Evolutionary conservation across 2,888 invertebrate genomes (phyloP).

Genomic region (Dryococelus australis): DNA sequence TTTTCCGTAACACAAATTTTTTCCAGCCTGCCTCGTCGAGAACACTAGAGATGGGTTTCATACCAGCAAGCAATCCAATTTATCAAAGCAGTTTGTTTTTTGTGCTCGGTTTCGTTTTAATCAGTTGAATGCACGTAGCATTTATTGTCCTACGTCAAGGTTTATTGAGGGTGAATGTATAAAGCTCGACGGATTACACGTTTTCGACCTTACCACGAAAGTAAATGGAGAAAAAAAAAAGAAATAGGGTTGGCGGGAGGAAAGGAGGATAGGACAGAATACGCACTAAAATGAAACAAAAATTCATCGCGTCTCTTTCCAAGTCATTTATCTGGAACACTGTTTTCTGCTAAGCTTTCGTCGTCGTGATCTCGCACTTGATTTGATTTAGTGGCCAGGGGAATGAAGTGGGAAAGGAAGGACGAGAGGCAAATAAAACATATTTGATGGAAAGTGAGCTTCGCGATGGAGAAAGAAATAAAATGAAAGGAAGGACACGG

Average conservation of each 20-base stretch:
- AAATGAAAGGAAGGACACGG: background rate
- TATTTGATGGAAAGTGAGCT: background rate
- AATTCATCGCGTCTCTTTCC: constrained; percentile 25
- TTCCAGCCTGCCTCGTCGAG: background rate
- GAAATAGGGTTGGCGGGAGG: background rate
- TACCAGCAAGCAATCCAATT: background rate
- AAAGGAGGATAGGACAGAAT: too few relatives aligned
- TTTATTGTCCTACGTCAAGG: background rate
- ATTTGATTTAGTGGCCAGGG: constrained; percentile 22
- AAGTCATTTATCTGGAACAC: constrained; percentile 25
- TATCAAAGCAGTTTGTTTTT: background rate
- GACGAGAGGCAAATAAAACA: background rate
- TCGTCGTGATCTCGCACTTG: constrained; percentile 16
- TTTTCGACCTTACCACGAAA: background rate
- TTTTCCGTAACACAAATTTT: background rate
- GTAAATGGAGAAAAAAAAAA: too few relatives aligned
- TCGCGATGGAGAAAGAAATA: background rate
- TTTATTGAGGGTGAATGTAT: constrained; percentile 8
- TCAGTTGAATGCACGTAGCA: background rate
- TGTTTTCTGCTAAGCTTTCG: constrained; percentile 17
- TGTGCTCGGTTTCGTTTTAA: background rate
- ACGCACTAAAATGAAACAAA: background rate
- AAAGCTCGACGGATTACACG: background rate
- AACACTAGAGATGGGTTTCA: background rate
- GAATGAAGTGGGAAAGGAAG: background rate